These are phyloP conservation scores for Oreochromis niloticus DNA, from an alignment of 2,113 vertebrate genomes.

Conservation along the genomic window DNA sequence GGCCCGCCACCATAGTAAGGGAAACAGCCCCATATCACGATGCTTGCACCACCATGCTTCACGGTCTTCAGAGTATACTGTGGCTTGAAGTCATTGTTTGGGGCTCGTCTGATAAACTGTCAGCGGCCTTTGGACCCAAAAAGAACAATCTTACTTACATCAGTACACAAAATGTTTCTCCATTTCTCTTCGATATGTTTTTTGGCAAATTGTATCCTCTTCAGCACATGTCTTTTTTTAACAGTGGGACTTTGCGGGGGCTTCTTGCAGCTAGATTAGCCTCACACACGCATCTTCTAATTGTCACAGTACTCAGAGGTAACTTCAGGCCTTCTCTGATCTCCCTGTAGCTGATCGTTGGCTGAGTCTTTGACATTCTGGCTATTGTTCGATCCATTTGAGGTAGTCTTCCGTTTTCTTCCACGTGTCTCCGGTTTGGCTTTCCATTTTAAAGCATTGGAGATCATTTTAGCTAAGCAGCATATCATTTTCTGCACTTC, in stretches of 20 bases:
- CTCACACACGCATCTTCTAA: neutral
- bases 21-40: neutral
- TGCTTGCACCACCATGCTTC: neutral
- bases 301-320: neutral
- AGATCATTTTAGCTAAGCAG: neutral
- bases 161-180: neutral
- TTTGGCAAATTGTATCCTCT: neutral
- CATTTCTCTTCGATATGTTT: neutral
- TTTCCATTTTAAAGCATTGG: neutral
- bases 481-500: neutral
- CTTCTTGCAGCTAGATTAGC: neutral
- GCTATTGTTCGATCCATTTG: neutral
- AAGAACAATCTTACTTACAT: neutral
- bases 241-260: neutral
- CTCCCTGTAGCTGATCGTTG: neutral
- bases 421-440: neutral
- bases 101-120: neutral
- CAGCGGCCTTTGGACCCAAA: neutral
- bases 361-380: neutral
- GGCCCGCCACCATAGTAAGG: neutral
- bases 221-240: neutral
- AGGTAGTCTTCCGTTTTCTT: neutral
- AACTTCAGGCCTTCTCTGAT: fast-evolving
- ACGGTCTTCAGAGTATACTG: neutral
- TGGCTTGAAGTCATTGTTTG: neutral